Conservation (phyloP, 2,888 invertebrate genomes). For the Sturmia bella region DNA sequence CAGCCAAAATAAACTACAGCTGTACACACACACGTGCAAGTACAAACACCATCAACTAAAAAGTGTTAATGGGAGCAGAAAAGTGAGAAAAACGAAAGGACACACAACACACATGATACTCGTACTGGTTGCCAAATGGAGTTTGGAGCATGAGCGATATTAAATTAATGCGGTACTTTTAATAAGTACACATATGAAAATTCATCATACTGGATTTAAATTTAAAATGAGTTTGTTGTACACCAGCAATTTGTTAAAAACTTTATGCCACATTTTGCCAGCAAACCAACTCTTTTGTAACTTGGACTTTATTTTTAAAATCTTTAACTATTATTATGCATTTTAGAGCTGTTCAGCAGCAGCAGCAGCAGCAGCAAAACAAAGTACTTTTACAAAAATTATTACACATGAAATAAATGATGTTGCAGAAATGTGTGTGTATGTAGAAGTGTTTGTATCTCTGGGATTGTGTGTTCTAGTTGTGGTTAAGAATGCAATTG, state of each 20-base stretch:
- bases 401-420: neutral
- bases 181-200: constrained; percentile 61
- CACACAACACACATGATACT: constrained; percentile 30
- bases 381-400: constrained; percentile 25
- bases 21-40: neutral
- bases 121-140: constrained; percentile 34
- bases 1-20: constrained; percentile 10
- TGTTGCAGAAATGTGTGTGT: no score
- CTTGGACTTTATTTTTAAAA: constrained; percentile 43
- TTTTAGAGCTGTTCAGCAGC: constrained; percentile 9
- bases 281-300: constrained; percentile 21
- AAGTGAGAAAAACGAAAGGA: constrained; percentile 3
- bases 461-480: constrained; percentile 38
- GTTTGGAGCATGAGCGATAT: constrained; percentile 61
- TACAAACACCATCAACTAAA: constrained; percentile 12
- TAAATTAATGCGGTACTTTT: constrained; percentile 69
- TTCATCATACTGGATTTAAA: constrained; percentile 53
- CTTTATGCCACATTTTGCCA: constrained; percentile 53
- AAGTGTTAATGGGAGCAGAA: constrained; percentile 38
- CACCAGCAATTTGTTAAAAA: constrained; percentile 57
- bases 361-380: no score
- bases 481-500: constrained; percentile 64
- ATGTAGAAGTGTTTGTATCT: constrained; percentile 17
- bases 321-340: constrained; percentile 39
- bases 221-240: constrained; percentile 52